phyloP scores from a whole-genome alignment of 1,140 invertebrate species.

The Pogonomyrmex barbatus region DNA sequence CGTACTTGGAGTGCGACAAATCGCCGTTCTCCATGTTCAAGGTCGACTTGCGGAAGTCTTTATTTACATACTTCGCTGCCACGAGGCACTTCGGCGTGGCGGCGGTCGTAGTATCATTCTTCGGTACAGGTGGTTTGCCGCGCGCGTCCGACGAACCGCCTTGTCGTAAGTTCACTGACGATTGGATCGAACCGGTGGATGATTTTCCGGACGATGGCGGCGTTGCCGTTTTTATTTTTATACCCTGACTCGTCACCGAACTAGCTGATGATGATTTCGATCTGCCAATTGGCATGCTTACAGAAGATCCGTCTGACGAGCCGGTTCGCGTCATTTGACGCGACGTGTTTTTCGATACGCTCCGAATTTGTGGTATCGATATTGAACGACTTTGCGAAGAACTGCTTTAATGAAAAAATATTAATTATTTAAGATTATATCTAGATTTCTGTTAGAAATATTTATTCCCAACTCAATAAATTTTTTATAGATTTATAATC shows the following conservation, averaged over 20 bases:
- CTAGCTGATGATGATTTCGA: constrained; percentile 82
- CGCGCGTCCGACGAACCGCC: constrained; percentile 81
- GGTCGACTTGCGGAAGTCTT: constrained; percentile 92
- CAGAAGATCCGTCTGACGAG: constrained; percentile 79
- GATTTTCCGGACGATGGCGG: constrained; percentile 72
- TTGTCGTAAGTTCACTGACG: constrained; percentile 79
- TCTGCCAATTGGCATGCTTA: constrained; percentile 84
- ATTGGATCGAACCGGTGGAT: constrained; percentile 43
- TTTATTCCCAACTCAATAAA: background rate
- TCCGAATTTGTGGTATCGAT: constrained; percentile 63
- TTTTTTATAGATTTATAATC: background rate
- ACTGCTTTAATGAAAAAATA: constrained; percentile 46
- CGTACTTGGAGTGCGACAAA: constrained; percentile 78
- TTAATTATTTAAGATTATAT: background rate
- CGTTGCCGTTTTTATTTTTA: constrained; percentile 83
- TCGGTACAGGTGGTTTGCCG: constrained; percentile 85
- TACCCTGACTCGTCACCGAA: constrained; percentile 82
- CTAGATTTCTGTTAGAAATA: background rate
- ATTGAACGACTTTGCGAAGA: constrained; percentile 61
- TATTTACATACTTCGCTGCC: constrained; percentile 87
- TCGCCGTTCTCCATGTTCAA: constrained; percentile 89
- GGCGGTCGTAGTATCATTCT: constrained; percentile 79
- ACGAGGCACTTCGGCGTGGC: constrained; percentile 77
- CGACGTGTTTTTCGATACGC: constrained; percentile 77
- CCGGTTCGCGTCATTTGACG: constrained; percentile 81